phyloP scores from a whole-genome alignment of 2,797 vertebrate species.

The Sus cebifrons region DNA sequence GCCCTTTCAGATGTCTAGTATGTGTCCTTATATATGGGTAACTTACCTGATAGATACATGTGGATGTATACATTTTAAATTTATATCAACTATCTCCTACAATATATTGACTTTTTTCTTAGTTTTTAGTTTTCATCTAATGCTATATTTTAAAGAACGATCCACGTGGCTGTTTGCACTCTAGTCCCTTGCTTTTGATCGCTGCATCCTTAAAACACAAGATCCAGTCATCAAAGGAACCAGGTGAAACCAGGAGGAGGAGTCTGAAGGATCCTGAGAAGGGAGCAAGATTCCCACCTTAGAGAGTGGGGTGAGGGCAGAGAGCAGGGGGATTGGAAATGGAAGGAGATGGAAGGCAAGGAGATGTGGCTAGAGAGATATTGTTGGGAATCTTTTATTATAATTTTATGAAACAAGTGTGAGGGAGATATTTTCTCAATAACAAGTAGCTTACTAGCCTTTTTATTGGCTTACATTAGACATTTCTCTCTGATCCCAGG shows the following conservation, averaged over 20 bases:
- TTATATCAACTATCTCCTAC: slow-evolving; percentile 16
- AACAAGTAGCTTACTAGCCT: not conserved
- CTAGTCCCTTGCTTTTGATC: slow-evolving; percentile 51
- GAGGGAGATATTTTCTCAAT: not conserved
- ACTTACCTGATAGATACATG: slow-evolving; percentile 32
- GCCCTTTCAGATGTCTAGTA: slow-evolving; percentile 54
- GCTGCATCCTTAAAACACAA: not conserved
- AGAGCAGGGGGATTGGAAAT: not conserved
- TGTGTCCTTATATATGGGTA: not conserved
- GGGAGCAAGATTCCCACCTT: not conserved
- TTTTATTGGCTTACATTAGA: slow-evolving; percentile 36
- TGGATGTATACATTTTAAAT: slow-evolving; percentile 36
- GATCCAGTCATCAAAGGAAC: not conserved
- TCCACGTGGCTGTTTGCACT: not conserved
- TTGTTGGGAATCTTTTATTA: not conserved
- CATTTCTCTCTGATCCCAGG: slow-evolving; percentile 54
- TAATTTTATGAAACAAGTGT: slow-evolving; percentile 40
- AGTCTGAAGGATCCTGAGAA: not conserved
- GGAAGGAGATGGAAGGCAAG: not conserved
- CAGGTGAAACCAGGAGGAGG: not conserved
- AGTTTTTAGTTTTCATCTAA: slow-evolving; percentile 23
- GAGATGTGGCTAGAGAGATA: not conserved
- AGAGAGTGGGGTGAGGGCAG: not conserved
- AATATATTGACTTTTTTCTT: slow-evolving; percentile 15
- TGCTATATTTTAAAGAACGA: slow-evolving; percentile 44